Evolutionary conservation across 2,113 vertebrate species (phyloP).

Genomic region (Megaceryle maxima): DNA sequence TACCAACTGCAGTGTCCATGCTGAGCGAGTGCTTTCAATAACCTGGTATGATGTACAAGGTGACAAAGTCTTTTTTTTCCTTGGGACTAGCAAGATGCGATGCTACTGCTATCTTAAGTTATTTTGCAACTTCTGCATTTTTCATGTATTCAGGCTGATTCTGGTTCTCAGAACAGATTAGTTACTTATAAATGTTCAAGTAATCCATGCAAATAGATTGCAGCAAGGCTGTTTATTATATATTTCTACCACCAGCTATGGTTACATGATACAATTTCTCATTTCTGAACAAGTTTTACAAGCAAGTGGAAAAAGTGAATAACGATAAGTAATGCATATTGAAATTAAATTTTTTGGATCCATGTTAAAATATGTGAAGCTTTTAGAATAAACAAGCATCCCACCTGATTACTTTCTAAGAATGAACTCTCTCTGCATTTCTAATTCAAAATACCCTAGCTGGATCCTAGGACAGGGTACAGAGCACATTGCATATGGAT

Average conservation of each 20-base stretch:
- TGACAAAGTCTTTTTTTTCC: neutral
- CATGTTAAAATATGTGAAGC: neutral
- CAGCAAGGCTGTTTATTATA: neutral
- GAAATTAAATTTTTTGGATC: conserved; percentile 16
- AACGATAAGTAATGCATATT: conserved; percentile 6
- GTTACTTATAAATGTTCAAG: conserved; percentile 22
- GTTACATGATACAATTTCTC: neutral
- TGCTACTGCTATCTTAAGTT: neutral
- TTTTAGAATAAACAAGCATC: neutral
- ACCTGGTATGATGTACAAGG: neutral
- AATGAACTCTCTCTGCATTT: neutral
- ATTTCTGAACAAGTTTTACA: conserved; percentile 19
- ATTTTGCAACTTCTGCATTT: conserved; percentile 20
- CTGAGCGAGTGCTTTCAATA: neutral
- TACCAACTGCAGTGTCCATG: neutral
- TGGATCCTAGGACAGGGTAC: neutral
- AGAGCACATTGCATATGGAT: neutral
- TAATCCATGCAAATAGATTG: conserved; percentile 40
- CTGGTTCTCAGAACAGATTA: conserved; percentile 5
- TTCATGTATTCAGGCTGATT: neutral
- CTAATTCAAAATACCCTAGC: neutral
- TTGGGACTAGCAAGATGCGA: neutral
- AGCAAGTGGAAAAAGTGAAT: neutral
- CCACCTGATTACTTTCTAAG: neutral
- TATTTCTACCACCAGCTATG: neutral